Base-by-base conservation (phyloP, 2,797 vertebrate genomes). In the Acanthornis magna region DNA sequence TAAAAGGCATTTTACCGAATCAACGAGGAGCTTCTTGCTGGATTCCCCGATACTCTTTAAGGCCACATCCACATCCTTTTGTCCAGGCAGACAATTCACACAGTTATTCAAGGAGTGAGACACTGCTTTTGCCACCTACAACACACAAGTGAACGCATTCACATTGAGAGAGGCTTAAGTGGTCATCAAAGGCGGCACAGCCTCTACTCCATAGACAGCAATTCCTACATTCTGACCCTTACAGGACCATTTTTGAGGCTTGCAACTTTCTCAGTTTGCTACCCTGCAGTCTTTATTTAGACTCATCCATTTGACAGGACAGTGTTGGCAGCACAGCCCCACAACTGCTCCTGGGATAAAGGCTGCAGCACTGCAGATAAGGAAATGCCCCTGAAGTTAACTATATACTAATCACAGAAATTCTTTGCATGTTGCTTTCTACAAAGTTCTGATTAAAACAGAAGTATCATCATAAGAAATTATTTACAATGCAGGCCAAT, bases 101-200 rank as follows among this genome's bases (percentile, higher is more conserved):
- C 99, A 99, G 97, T 99, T 99, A 96, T 99, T 99, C 97, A 99
- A 96, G 13, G 99, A 99, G 97, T 99, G 99, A 1, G 99, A 99
- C 73, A 99, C 99, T 1, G 99, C 99, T 98, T 99, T 99, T 88
- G 99, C 99, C 96, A 99, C 99, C 99, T 99, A 95, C 47, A 97
- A 94, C 76, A 83, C 74, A 36, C 3, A 78, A 65, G 29, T 6
- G 40, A 90, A 29, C 40, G 57, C 55, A 71, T 26, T 26, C 48
- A 21, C 34, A 27, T 18, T 3, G 16, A 82, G 60, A 67, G 57
- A n/a, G 23, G 54, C 17, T 77, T 10, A 32, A 48, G 12, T 13
- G 30, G 25, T 34, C 38, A 48, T 8, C 73, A 45, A 54, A 30
- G 17, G 16, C 73, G 16, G 30, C 18, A 79, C 9, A 40, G 73